Conservation (phyloP, 2,888 invertebrate species). For the Cantharis lateralis region DNA sequence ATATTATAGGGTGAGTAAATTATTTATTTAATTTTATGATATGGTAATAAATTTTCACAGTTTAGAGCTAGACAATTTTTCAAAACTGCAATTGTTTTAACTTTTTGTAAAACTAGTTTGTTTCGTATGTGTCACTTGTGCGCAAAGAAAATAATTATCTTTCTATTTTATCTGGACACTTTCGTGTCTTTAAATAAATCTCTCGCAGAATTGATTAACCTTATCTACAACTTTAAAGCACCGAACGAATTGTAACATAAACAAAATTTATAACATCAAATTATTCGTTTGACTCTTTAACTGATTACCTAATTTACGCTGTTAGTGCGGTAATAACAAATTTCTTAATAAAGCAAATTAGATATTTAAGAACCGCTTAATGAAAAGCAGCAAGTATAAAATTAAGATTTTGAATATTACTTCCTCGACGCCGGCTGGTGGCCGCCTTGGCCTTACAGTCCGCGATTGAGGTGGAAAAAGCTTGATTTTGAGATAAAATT, state of each 20-base stretch:
- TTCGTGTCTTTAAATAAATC: not conserved
- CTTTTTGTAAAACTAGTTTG: not conserved
- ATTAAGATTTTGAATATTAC: not conserved
- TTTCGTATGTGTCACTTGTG: not conserved
- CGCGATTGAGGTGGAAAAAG: too few relatives aligned
- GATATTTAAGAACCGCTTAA: not conserved
- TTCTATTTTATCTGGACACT: not conserved
- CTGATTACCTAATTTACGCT: not conserved
- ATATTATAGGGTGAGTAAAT: too few relatives aligned
- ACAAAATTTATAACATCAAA: not conserved
- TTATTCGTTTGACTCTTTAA: not conserved
- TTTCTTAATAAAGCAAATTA: not conserved
- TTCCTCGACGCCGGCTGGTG: too few relatives aligned
- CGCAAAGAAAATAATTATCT: not conserved
- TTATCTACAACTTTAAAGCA: not conserved
- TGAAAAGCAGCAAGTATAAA: not conserved
- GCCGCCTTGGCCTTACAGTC: too few relatives aligned
- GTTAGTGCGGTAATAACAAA: not conserved
- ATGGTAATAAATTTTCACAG: not conserved
- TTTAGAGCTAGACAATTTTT: not conserved
- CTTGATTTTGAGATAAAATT: not conserved
- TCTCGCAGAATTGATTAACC: not conserved
- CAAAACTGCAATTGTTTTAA: not conserved
- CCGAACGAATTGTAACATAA: not conserved
- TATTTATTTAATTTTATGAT: too few relatives aligned